Conservation (phyloP, 2,888 invertebrate species). For the Drosophila kuntzei region DNA sequence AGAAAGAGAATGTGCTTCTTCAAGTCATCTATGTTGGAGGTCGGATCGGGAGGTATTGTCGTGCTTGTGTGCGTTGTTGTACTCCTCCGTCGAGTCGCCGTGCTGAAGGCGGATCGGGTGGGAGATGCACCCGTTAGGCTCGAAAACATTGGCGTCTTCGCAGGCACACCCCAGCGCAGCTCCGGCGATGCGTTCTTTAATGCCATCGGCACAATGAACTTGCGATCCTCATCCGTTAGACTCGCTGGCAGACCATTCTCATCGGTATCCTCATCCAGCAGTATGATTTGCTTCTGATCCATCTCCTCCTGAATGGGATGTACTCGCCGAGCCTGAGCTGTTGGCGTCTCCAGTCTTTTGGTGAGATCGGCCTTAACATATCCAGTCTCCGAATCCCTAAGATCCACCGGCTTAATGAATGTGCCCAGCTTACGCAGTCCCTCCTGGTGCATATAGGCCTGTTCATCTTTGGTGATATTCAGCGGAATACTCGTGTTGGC, state of each 20-base stretch:
- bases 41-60: conserved; percentile 64
- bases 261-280: conserved; percentile 84
- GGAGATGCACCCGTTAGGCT: conserved; percentile 54
- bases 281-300: conserved; percentile 85
- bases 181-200: conserved; percentile 84
- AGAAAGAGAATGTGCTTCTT: conserved; percentile 85
- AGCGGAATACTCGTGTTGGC: conserved; percentile 84
- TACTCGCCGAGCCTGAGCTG: conserved; percentile 67
- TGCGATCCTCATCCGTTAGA: conserved; percentile 84
- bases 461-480: conserved; percentile 85
- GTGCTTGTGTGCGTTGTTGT: conserved; percentile 56
- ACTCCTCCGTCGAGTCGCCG: conserved; percentile 44
- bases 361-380: conserved; percentile 84
- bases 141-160: conserved; percentile 44
- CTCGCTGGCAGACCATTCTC: conserved; percentile 84
- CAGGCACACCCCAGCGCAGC: conserved; percentile 65
- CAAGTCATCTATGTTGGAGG: conserved; percentile 85
- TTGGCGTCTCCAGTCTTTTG: conserved; percentile 76
- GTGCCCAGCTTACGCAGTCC: conserved; percentile 84
- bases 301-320: conserved; percentile 85
- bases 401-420: conserved; percentile 85
- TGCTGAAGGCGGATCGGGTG: conserved; percentile 48
- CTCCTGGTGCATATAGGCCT: conserved; percentile 85
- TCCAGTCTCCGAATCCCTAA: conserved; percentile 84
- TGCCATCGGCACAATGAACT: conserved; percentile 85